A percentile compares a stretch with the other conserved stretches of the same genome.
phyloP scores from a whole-genome alignment of 1,140 invertebrate genomes.

The Bombus pyrosoma region DNA sequence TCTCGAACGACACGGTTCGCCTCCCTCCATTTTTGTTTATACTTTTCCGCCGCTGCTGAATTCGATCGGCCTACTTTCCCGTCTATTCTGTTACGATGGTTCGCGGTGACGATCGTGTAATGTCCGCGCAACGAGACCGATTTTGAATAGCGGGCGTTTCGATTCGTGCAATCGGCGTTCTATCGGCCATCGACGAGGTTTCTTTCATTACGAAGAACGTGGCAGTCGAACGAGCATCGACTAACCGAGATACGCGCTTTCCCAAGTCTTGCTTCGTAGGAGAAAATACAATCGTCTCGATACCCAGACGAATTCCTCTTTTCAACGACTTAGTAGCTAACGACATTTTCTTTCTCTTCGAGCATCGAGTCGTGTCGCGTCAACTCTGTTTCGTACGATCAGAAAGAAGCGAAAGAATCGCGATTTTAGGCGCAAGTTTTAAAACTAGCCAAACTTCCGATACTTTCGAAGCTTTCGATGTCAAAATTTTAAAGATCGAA shows the following conservation, averaged over 20 bases:
- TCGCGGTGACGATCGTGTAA: background rate
- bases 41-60: constrained; percentile 44
- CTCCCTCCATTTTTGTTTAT: constrained; percentile 45
- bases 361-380: too few species aligned
- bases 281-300: background rate
- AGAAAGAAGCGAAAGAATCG: too few species aligned
- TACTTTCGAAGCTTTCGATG: fast-evolving
- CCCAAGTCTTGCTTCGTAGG: background rate
- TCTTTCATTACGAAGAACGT: background rate
- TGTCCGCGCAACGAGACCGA: background rate
- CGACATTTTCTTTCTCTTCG: too few species aligned
- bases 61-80: constrained; percentile 53
- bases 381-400: too few species aligned
- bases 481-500: too few species aligned
- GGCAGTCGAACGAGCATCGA: too few species aligned
- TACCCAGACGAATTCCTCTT: too few species aligned
- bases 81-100: background rate
- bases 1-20: background rate
- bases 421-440: too few species aligned
- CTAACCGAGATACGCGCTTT: background rate
- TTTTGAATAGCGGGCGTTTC: background rate
- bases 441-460: too few species aligned
- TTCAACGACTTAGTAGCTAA: too few species aligned
- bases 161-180: background rate
- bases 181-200: background rate